These are phyloP conservation scores for Congeria kusceri DNA, from an alignment of 2,888 invertebrate species.

Conservation along the genomic window DNA sequence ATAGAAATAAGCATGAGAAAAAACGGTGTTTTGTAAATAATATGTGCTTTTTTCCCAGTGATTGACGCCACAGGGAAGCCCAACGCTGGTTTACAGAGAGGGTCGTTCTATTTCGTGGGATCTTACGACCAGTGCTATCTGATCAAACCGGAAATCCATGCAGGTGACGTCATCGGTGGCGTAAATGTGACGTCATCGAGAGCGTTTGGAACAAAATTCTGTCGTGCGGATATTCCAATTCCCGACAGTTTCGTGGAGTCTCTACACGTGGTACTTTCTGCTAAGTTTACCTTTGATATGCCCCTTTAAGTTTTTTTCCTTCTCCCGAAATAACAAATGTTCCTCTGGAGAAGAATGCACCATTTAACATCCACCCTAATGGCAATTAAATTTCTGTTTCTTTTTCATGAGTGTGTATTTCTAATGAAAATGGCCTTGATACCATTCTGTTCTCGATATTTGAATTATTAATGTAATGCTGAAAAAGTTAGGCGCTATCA, in stretches of 20 bases:
- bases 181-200: slow-evolving; percentile 29
- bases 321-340: too few relatives aligned
- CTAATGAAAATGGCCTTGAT: too few relatives aligned
- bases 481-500: too few relatives aligned
- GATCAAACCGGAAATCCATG: slow-evolving; percentile 42
- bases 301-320: too few relatives aligned
- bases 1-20: too few relatives aligned
- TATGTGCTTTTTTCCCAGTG: slow-evolving; percentile 57
- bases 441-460: too few relatives aligned
- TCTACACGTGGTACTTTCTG: slow-evolving; percentile 47
- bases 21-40: neutral
- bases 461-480: too few relatives aligned
- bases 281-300: too few relatives aligned
- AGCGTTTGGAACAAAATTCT: slow-evolving; percentile 60
- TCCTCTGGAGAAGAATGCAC: too few relatives aligned
- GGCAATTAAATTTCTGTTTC: too few relatives aligned
- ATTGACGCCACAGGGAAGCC: slow-evolving; percentile 71
- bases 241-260: slow-evolving; percentile 28
- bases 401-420: too few relatives aligned
- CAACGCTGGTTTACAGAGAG: slow-evolving; percentile 62
- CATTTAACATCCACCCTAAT: too few relatives aligned
- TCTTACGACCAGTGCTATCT: slow-evolving; percentile 68
- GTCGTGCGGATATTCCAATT: slow-evolving; percentile 52
- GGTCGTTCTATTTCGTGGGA: slow-evolving; percentile 66
- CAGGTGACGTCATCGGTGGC: slow-evolving; percentile 32